A percentile compares a stretch with the other conserved stretches of the same genome.
Evolutionary conservation across 37 sponge, comb jelly and placozoan genomes (phyloP).

Genomic region (Cliona cf. orientalis): DNA sequence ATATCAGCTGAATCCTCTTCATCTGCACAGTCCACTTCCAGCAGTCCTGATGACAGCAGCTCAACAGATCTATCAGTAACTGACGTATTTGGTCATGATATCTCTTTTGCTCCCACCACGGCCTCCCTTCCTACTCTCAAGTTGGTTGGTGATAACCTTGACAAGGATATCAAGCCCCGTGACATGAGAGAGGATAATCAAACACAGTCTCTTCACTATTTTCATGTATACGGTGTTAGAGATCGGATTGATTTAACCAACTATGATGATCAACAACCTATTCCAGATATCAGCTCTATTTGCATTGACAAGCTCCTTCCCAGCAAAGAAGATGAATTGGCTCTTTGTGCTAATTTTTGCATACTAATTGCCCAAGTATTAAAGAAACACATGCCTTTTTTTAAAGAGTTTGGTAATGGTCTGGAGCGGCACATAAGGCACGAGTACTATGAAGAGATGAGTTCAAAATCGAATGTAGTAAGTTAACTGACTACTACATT

Average conservation of each 20-base stretch:
- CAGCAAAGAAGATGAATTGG: not conserved
- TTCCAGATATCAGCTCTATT: constrained; percentile 12
- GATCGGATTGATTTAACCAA: constrained; percentile 22
- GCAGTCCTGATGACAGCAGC: too few relatives aligned
- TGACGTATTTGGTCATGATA: too few relatives aligned
- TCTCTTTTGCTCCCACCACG: not conserved
- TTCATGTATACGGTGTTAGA: constrained; percentile 5
- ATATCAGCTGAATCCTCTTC: too few relatives aligned
- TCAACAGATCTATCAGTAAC: too few relatives aligned
- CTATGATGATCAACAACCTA: not conserved
- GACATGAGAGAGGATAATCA: constrained; percentile 32
- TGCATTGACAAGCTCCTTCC: constrained; percentile 6
- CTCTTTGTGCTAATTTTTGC: not conserved
- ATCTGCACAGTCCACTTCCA: too few relatives aligned
- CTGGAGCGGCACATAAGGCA: not conserved
- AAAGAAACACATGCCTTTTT: constrained; percentile 21
- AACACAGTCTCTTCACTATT: constrained; percentile 28
- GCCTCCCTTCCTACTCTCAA: constrained; percentile 10
- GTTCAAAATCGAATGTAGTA: not conserved
- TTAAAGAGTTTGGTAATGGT: constrained; percentile 2
- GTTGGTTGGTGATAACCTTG: constrained; percentile 16
- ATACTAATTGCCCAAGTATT: constrained; percentile 16
- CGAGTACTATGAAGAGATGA: not conserved
- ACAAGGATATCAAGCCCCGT: constrained; percentile 17
- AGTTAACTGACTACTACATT: too few relatives aligned